Evolutionary conservation across 2,113 vertebrate species (phyloP).

Genomic region (Oplegnathus fasciatus): DNA sequence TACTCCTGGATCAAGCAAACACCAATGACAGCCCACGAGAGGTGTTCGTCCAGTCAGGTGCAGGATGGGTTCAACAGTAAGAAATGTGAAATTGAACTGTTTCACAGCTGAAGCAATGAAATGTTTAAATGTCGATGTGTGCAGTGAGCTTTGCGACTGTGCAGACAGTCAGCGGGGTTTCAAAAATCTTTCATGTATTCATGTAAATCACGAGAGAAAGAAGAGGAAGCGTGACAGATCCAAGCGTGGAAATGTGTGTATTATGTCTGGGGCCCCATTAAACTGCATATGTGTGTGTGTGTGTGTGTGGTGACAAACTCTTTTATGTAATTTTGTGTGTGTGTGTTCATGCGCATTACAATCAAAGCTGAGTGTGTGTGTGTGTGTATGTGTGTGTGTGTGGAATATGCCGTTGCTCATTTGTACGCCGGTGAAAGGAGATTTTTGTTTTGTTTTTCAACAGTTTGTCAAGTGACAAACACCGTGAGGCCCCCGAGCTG

Average conservation of each 20-base stretch:
- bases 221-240: conserved; percentile 19
- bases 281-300: background rate
- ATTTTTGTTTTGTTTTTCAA: conserved; percentile 43
- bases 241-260: conserved; percentile 17
- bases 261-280: background rate
- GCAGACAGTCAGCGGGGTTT: background rate
- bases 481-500: background rate
- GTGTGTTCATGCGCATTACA: background rate
- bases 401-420: conserved; percentile 12
- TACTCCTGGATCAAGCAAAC: too few species aligned
- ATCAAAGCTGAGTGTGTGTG: conserved; percentile 15
- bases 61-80: too few species aligned
- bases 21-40: too few species aligned
- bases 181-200: background rate
- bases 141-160: too few species aligned
- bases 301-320: background rate
- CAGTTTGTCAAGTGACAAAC: conserved; percentile 35
- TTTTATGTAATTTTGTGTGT: background rate
- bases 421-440: conserved; percentile 38
- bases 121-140: too few species aligned
- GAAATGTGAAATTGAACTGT: too few species aligned
- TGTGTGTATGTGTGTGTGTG: conserved; percentile 2
- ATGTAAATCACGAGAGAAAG: conserved; percentile 14
- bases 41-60: too few species aligned
- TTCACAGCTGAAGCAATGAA: too few species aligned